Evolutionary conservation across 1,140 invertebrate species (phyloP).

Genomic region (Caenorhabditis latens): DNA sequence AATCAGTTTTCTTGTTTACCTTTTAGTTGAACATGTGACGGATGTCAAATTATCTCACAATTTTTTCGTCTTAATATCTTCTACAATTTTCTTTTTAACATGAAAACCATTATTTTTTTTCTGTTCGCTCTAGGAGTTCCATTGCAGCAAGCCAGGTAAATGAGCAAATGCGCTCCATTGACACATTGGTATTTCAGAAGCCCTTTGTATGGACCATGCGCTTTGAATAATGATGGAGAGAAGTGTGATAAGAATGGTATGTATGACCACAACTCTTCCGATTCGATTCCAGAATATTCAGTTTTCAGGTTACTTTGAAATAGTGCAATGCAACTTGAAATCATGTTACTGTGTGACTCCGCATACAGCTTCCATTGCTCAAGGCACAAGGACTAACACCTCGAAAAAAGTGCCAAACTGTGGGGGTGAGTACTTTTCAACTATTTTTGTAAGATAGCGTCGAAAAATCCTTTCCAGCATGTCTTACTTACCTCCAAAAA

Average conservation of each 20-base stretch:
- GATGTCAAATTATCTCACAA: too few species aligned
- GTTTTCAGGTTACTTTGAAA: conserved; percentile 57
- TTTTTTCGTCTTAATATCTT: too few species aligned
- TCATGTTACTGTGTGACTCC: conserved; percentile 58
- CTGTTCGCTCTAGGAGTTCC: too few species aligned
- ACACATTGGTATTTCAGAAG: not conserved
- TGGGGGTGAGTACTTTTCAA: conserved; percentile 11
- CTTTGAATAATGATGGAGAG: conserved; percentile 19
- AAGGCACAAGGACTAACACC: conserved; percentile 10
- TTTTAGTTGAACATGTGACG: too few species aligned
- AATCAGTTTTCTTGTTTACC: too few species aligned
- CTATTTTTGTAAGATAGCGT: too few species aligned
- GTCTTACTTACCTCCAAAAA: conserved; percentile 30
- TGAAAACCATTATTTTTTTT: too few species aligned
- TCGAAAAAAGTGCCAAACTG: conserved; percentile 49
- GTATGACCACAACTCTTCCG: not conserved
- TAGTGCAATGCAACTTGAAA: conserved; percentile 46
- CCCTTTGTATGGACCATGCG: not conserved
- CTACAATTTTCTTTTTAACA: too few species aligned
- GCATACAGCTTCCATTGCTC: conserved; percentile 6
- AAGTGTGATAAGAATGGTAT: conserved; percentile 23
- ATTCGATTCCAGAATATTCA: too few species aligned
- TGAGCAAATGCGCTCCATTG: too few species aligned
- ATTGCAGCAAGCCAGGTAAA: too few species aligned
- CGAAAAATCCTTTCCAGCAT: conserved; percentile 31